Evolutionary conservation across 2,113 vertebrate species (phyloP).

Genomic region (Tamias sibiricus): DNA sequence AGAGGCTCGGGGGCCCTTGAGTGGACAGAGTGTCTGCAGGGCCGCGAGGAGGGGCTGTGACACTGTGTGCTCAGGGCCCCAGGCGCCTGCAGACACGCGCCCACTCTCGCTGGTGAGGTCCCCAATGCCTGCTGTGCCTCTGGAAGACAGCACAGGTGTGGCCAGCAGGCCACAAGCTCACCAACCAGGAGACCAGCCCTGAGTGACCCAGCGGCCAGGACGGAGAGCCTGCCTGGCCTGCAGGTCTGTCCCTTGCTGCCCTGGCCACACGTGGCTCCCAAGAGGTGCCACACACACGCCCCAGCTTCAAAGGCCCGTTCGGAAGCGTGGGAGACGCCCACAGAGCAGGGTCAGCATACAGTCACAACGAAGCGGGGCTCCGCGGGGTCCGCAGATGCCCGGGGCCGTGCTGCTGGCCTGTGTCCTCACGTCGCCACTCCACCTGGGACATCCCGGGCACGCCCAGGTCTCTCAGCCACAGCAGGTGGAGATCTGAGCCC

Average conservation of each 20-base stretch:
- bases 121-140: too few species aligned
- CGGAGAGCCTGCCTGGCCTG: too few species aligned
- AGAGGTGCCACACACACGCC: rapidly evolving
- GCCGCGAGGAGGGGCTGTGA: rapidly evolving
- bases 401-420: rapidly evolving
- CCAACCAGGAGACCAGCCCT: rapidly evolving
- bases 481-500: rapidly evolving
- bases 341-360: rapidly evolving
- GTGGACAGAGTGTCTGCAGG: background rate
- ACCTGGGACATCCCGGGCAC: rapidly evolving
- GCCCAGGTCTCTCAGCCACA: rapidly evolving
- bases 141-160: too few species aligned
- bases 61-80: background rate
- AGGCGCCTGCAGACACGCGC: too few species aligned
- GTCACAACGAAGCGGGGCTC: background rate
- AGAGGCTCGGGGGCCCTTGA: too few species aligned
- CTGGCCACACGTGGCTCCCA: background rate
- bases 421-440: rapidly evolving
- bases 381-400: too few species aligned
- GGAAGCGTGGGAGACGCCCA: background rate
- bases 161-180: background rate
- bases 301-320: background rate
- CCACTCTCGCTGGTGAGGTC: rapidly evolving
- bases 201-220: background rate
- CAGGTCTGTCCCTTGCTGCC: background rate